These are phyloP conservation scores for Pardosa pseudoannulata DNA, from an alignment of 2,888 invertebrate genomes.

Conservation along the genomic window DNA sequence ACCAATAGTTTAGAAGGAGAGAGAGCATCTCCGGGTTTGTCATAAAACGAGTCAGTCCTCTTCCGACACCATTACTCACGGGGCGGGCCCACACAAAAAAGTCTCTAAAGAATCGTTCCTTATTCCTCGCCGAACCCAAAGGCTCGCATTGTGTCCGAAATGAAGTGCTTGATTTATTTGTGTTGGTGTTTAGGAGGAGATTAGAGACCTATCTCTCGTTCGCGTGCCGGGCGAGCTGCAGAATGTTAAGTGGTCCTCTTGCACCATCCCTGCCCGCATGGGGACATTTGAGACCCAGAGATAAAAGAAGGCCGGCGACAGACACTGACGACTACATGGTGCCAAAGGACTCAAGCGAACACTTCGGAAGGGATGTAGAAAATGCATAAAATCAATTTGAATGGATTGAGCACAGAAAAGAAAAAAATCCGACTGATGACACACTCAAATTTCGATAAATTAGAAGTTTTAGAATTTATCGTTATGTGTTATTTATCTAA, in stretches of 20 bases:
- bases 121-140: background rate
- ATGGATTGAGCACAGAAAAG: too few species aligned
- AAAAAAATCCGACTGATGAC: too few species aligned
- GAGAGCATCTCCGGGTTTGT: too few species aligned
- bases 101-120: slow-evolving; percentile 34
- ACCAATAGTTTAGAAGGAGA: too few species aligned
- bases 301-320: background rate
- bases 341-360: too few species aligned
- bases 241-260: background rate
- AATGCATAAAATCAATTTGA: too few species aligned
- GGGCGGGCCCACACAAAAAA: background rate
- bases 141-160: slow-evolving; percentile 20
- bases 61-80: slow-evolving; percentile 4
- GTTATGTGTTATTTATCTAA: too few species aligned
- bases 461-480: too few species aligned
- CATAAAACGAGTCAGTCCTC: too few species aligned
- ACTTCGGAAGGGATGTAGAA: too few species aligned
- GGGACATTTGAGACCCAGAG: background rate
- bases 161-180: slow-evolving; percentile 52
- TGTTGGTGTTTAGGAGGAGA: slow-evolving; percentile 20
- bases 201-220: slow-evolving; percentile 5
- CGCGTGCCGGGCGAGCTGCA: background rate
- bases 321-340: too few species aligned
- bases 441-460: too few species aligned
- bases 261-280: background rate